Evolutionary conservation across 2,113 vertebrate species (phyloP).

Genomic region (Platysteira castanea): DNA sequence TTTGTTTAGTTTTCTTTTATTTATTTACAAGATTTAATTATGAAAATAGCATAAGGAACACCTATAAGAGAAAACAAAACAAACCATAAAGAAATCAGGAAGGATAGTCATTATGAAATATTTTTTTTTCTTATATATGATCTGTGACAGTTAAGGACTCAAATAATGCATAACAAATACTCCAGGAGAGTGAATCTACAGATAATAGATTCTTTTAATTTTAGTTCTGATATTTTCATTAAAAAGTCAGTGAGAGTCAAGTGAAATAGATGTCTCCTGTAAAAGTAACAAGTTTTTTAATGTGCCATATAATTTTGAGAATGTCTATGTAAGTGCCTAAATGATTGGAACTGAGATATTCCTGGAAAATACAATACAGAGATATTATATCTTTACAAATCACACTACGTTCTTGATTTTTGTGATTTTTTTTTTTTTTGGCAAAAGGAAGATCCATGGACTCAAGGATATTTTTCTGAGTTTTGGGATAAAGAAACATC

Average conservation of each 20-base stretch:
- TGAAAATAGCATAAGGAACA: background rate
- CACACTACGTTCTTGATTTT: background rate
- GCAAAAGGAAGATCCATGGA: background rate
- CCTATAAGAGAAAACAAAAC: background rate
- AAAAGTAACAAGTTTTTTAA: background rate
- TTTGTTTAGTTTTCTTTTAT: background rate
- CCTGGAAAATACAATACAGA: background rate
- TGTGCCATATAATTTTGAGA: background rate
- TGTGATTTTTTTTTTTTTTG: background rate
- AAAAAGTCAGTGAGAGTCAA: background rate
- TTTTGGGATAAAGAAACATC: background rate
- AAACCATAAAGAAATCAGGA: background rate
- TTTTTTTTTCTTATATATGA: rapidly evolving
- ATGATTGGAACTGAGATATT: background rate
- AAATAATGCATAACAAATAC: background rate
- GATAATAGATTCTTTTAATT: background rate
- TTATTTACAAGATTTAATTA: background rate
- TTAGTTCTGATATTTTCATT: background rate
- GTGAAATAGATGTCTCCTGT: background rate
- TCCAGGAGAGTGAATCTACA: background rate
- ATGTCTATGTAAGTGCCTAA: background rate
- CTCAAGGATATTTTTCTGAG: background rate
- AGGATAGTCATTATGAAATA: rapidly evolving
- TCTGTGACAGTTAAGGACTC: background rate
- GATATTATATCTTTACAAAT: background rate